Base-by-base conservation (phyloP, 2,113 vertebrate genomes). In the Lophura nycthemera region DNA sequence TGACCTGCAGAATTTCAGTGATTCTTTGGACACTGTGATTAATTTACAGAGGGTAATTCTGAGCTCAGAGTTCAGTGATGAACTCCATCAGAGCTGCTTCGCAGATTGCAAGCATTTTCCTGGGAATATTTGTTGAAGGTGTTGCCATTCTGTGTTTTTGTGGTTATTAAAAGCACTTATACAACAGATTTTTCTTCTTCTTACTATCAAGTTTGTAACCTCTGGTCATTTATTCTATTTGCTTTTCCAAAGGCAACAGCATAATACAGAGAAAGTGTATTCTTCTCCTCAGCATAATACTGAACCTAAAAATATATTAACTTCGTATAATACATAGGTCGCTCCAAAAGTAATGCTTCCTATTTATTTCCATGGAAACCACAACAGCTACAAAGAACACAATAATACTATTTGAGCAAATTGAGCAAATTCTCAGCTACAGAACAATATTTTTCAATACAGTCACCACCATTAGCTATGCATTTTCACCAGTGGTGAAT, bases 31-130 rank as follows among this genome's bases (percentile, higher is more conserved):
- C 21, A 13, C 43, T 42, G 43, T 36, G n/a, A 69, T 75, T 88
- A 73, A 71, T 93, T 32, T 47, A 16, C 29, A 80, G 66, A 89
- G 57, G 22, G 54, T 77, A 88, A 91, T 93, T 91, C 72, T 89
- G 78, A 88, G 79, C 47, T 86, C 20, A 3, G 19, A 45, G 54
- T 13, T 2, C 47, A 61, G 50, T 43, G 69, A 94, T 77, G 36
- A 36, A 72, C 56, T 90, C 45, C 52, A 91, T 32, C 70, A 86
- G 73, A 89, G 50, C 11, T 90, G 43, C 42, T 76, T 94, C 65
- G 79, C 65, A 88, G 75, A 87, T 8, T 89, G 48, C 11, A 80
- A 63, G 59, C 21, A 93, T 19, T 74, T 22, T 74, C 36, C 61
- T 45, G 48, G 65, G 42, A 78, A 47, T 63, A 66, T 42, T 34